Percentiles rank a stretch among this genome's conserved stretches.
phyloP scores from a whole-genome alignment of 2,113 vertebrate genomes.

The Diglossa brunneiventris region DNA sequence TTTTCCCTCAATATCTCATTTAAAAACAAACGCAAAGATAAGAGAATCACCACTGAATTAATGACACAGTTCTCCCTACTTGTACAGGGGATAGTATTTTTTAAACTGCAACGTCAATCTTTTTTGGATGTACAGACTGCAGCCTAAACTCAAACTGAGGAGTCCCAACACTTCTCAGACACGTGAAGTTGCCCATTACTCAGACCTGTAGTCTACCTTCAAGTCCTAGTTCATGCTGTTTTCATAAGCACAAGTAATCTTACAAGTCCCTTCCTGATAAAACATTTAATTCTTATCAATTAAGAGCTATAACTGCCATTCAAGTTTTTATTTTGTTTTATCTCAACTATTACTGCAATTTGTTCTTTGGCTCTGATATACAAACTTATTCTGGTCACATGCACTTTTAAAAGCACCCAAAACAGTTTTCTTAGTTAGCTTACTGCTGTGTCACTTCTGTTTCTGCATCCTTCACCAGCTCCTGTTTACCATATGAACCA shows the following conservation, averaged over 20 bases:
- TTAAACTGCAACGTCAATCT: background rate
- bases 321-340: background rate
- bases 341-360: background rate
- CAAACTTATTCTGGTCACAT: background rate
- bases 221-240: background rate
- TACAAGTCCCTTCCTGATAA: background rate
- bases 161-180: background rate
- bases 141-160: background rate
- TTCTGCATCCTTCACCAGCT: conserved; percentile 3
- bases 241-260: background rate
- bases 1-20: background rate
- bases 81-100: background rate
- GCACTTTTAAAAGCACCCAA: background rate
- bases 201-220: background rate
- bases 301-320: background rate
- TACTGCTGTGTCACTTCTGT: background rate
- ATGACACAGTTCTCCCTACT: background rate
- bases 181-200: background rate
- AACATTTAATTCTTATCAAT: background rate
- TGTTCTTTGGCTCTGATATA: background rate
- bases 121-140: background rate
- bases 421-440: background rate
- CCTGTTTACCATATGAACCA: background rate
- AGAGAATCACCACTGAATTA: background rate
- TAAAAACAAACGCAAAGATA: background rate